Conservation (phyloP, 1,140 invertebrate genomes). For the Zeugodacus cucurbitae region DNA sequence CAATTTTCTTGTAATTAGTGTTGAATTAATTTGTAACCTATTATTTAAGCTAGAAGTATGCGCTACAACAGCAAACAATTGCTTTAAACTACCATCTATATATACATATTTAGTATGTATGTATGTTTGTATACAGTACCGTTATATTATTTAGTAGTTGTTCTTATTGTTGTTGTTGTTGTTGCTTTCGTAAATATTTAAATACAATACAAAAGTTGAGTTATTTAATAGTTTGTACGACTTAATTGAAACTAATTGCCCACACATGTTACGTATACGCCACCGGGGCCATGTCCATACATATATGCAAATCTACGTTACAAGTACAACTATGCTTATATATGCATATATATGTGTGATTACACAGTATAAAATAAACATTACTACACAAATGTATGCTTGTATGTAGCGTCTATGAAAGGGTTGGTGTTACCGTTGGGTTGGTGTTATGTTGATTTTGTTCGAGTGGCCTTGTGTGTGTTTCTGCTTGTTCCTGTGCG, state of each 20-base stretch:
- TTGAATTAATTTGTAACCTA: not conserved
- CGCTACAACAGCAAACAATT: not conserved
- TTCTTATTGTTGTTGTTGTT: not conserved
- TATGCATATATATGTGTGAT: not conserved
- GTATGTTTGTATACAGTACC: not conserved
- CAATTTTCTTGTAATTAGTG: not conserved
- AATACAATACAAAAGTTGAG: constrained; percentile 11
- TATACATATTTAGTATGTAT: not conserved
- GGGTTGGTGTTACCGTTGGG: no score
- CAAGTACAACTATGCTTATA: not conserved
- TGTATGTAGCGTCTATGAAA: not conserved
- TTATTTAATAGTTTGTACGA: not conserved
- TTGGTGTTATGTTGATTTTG: no score
- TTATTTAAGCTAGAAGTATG: not conserved
- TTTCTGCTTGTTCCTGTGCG: not conserved
- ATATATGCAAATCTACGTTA: not conserved
- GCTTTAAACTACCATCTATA: not conserved
- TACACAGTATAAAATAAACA: not conserved
- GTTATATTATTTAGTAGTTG: not conserved
- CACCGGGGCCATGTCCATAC: not conserved
- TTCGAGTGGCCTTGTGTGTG: not conserved
- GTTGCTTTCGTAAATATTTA: not conserved
- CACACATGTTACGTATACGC: constrained; percentile 29
- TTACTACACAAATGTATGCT: not conserved
- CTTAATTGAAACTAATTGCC: constrained; percentile 33